A percentile compares a stretch with the other conserved stretches of the same genome.
These are phyloP conservation scores for Rhizoglyphus robini DNA, from an alignment of 1,140 invertebrate genomes.

Conservation along the genomic window DNA sequence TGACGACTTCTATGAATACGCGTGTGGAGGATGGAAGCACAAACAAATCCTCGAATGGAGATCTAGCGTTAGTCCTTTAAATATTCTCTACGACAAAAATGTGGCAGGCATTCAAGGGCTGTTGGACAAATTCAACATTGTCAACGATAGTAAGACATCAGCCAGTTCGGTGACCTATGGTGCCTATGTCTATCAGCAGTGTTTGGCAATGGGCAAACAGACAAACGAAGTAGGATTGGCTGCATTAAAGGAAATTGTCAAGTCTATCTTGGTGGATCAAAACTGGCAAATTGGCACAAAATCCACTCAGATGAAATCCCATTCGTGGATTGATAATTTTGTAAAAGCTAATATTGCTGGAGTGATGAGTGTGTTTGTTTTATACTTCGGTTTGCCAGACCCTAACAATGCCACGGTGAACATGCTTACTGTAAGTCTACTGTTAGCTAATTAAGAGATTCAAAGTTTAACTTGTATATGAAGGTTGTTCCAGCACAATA, in stretches of 20 bases:
- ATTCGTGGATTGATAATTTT: too few species aligned
- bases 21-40: conserved; percentile 43
- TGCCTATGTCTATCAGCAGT: not conserved
- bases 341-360: not conserved
- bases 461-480: not conserved
- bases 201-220: not conserved
- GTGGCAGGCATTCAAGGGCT: not conserved
- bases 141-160: not conserved
- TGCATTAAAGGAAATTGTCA: not conserved
- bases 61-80: not conserved
- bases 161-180: not conserved
- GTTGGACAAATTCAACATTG: not conserved
- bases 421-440: not conserved
- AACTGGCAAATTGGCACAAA: not conserved
- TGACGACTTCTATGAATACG: conserved; percentile 52
- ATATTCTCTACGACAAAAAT: not conserved
- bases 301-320: too few species aligned
- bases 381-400: not conserved
- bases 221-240: not conserved
- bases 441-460: not conserved
- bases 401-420: not conserved
- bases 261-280: not conserved
- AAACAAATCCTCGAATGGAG: conserved; percentile 49
- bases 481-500: not conserved
- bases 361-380: not conserved